Base-by-base conservation (phyloP, 2,888 invertebrate genomes). In the Ochropleura plecta region DNA sequence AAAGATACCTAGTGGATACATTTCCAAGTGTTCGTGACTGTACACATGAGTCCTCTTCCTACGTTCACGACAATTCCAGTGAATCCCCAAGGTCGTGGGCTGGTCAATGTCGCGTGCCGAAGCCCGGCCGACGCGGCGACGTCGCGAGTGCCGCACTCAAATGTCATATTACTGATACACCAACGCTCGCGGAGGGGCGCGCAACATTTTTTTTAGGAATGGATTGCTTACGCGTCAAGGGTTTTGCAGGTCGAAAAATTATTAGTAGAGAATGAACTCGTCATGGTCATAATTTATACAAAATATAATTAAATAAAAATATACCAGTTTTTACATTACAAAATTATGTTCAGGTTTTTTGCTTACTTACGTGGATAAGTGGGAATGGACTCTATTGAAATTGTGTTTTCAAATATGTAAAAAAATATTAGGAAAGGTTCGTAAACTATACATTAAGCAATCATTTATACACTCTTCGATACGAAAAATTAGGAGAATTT, bases 151-250 rank as follows among this genome's bases (percentile, higher is more conserved):
- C 94, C 94, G 93, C 93, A 94, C 91, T 93, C 92, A 90, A 92
- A 94, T 95, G 95, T 94, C 94, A 95, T 94, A 94, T 94, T 93
- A 92, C 93, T 91, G 91, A 91, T 90, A 85, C 89, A 87, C 89
- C 82, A 82, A 82, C 89, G 89, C 92, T 92, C 89, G 89, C 77
- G 76, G 83, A 86, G 93, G 87, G 84, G 86, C 90, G 64, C 69
- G 9, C 84, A 95, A 95, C 95, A 91, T 91, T 94, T 94, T 86
- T 65, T 70, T 51, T 20, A 16, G 0, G 3, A 9, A 8, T 10
- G 1, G 0, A 30, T 30, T 5, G n/a, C n/a, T 62, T 9, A 10
- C 12, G 49, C 55, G 12, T 42, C n/a, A 62, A 60, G n/a, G 2
- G 30, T n/a, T 49, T 49, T 20, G n/a, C 14, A 4, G n/a, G 12